Evolutionary conservation across 2,113 vertebrate genomes (phyloP).

Genomic region (Gorilla gorilla): DNA sequence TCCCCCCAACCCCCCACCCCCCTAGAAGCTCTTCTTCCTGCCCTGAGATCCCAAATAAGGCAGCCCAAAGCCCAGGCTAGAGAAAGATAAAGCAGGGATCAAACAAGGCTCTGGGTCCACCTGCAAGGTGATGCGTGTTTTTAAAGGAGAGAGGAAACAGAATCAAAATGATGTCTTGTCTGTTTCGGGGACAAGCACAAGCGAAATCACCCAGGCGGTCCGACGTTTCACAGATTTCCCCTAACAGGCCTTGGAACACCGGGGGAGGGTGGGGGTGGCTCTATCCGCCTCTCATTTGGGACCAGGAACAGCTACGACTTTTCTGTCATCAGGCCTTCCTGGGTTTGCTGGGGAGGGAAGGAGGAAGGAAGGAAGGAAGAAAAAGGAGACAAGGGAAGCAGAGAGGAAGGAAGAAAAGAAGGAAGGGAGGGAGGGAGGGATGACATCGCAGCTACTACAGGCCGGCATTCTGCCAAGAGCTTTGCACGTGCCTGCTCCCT

Average conservation of each 20-base stretch:
- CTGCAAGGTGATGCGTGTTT: not conserved
- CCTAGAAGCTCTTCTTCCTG: not conserved
- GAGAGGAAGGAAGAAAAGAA: accelerated
- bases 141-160: conserved; percentile 40
- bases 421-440: not conserved
- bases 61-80: not conserved
- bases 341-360: not conserved
- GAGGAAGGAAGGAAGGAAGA: not conserved
- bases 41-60: conserved; percentile 49
- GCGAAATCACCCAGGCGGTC: not conserved
- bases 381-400: not conserved
- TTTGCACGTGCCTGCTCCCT: not conserved
- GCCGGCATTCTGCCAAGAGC: not conserved
- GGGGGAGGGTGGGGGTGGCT: not conserved
- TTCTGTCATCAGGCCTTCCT: not conserved
- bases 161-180: conserved; percentile 46
- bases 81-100: conserved; percentile 35
- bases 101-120: not conserved
- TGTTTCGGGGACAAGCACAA: not conserved
- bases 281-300: not conserved
- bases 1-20: not conserved
- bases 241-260: not conserved
- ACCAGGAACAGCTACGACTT: not conserved
- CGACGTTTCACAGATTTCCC: not conserved
- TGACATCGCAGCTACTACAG: not conserved